A percentile compares a stretch with the other conserved stretches of the same genome.
These are phyloP conservation scores for Enteromius unitaeniatus DNA, from an alignment of 2,797 vertebrate species.

Conservation along the genomic window DNA sequence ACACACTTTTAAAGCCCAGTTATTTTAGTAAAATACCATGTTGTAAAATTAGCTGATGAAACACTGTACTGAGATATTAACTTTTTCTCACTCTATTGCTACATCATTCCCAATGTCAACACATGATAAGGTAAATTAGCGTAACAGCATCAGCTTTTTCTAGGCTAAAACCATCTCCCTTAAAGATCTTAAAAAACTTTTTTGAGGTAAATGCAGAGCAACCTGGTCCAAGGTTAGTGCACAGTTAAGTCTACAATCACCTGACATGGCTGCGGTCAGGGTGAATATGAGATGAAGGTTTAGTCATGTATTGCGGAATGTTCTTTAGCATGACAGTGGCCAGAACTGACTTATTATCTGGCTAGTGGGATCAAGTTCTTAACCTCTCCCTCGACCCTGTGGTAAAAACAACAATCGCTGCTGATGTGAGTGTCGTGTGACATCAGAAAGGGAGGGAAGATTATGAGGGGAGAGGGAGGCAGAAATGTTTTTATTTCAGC, in stretches of 20 bases:
- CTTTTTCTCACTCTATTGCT: slow-evolving; percentile 3
- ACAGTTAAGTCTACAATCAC: slow-evolving; percentile 58
- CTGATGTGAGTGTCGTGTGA: slow-evolving; percentile 75
- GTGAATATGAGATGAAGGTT: slow-evolving; percentile 53
- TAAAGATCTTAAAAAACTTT: not conserved
- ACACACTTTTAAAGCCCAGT: not conserved
- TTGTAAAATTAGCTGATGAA: not conserved
- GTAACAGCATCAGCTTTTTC: not conserved
- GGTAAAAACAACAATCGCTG: slow-evolving; percentile 78
- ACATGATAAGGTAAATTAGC: slow-evolving; percentile 16
- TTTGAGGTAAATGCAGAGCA: slow-evolving; percentile 4
- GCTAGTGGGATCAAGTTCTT: slow-evolving; percentile 80
- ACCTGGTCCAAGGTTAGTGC: slow-evolving; percentile 10
- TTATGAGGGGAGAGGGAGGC: slow-evolving; percentile 48
- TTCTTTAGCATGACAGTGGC: slow-evolving; percentile 72
- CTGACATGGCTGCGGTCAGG: slow-evolving; percentile 68
- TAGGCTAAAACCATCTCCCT: slow-evolving; percentile 12
- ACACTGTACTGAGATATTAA: not conserved
- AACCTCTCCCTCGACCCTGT: slow-evolving; percentile 76
- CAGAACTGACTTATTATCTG: slow-evolving; percentile 79
- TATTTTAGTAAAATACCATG: not conserved
- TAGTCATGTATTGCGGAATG: slow-evolving; percentile 72
- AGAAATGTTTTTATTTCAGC: slow-evolving; percentile 44
- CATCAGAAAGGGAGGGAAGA: slow-evolving; percentile 60
- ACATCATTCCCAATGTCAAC: slow-evolving; percentile 6